Percentiles rank a stretch among this genome's conserved stretches.
Conservation (phyloP, 2,797 vertebrate genomes). For the Eidolon dupreanum region DNA sequence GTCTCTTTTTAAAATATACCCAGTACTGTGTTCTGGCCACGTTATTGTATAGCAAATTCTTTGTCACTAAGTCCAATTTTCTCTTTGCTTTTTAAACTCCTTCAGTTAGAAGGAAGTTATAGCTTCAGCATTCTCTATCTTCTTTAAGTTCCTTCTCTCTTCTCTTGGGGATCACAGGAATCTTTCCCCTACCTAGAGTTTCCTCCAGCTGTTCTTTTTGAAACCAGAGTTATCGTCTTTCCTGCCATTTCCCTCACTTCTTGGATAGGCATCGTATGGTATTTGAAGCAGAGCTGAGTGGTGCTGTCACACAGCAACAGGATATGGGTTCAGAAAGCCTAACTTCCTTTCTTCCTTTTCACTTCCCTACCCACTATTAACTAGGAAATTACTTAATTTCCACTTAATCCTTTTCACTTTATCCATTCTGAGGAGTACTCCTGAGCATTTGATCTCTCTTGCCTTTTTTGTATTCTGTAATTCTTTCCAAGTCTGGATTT, state of each 20-base stretch:
- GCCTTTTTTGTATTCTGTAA: not conserved
- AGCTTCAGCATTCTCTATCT: not conserved
- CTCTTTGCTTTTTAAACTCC: conserved; percentile 3
- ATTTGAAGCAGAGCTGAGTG: not conserved
- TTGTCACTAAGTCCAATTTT: not conserved
- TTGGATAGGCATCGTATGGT: not conserved
- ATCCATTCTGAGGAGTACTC: conserved; percentile 20
- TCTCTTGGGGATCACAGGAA: not conserved
- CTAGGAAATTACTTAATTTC: not conserved
- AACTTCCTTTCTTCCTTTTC: not conserved
- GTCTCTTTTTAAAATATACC: not conserved
- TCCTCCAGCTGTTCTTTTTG: not conserved
- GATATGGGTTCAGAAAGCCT: not conserved
- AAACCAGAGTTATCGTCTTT: not conserved
- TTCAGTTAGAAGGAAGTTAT: not conserved
- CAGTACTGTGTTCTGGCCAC: not conserved
- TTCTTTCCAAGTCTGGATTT: conserved; percentile 6
- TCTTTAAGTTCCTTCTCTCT: conserved; percentile 31
- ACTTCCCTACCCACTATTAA: not conserved
- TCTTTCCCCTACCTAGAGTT: not conserved
- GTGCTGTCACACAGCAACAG: not conserved
- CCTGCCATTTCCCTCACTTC: not conserved
- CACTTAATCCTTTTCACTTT: not conserved
- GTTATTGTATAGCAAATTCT: not conserved
- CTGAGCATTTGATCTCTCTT: not conserved